phyloP scores from a whole-genome alignment of 2,113 vertebrate species.

The Dicentrarchus labrax region DNA sequence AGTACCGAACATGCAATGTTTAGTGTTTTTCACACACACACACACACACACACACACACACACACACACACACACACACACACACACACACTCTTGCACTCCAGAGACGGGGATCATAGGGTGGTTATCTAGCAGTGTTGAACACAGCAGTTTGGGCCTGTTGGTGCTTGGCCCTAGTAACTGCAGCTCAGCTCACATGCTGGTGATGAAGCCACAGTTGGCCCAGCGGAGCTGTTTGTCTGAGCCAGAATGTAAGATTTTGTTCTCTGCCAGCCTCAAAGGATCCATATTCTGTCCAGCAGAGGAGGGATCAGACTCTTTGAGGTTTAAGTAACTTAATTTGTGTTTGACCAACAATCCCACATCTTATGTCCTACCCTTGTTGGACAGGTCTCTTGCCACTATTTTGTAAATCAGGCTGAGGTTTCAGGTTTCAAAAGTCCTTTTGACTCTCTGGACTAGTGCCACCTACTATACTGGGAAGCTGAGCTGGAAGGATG shows the following conservation, averaged over 20 bases:
- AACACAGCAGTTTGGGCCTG: conserved; percentile 47
- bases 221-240: conserved; percentile 4
- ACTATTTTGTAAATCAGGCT: conserved; percentile 35
- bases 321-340: conserved; percentile 15
- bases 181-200: conserved; percentile 47
- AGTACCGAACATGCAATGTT: conserved; percentile 27
- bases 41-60: neutral
- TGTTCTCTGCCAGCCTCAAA: conserved; percentile 39
- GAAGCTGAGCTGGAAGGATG: conserved; percentile 1
- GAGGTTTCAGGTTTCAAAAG: conserved; percentile 41
- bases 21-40: conserved; percentile 8
- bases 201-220: conserved; percentile 41
- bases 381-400: conserved; percentile 30
- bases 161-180: conserved; percentile 39
- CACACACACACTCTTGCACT: neutral
- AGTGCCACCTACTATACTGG: neutral
- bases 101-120: conserved; percentile 31
- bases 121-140: conserved; percentile 57
- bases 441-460: conserved; percentile 14
- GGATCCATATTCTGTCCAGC: conserved; percentile 29
- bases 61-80: neutral
- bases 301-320: conserved; percentile 20
- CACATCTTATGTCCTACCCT: conserved; percentile 10
- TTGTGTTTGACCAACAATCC: conserved; percentile 47
- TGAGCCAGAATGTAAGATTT: conserved; percentile 45